Evolutionary conservation across 2,888 invertebrate species (phyloP).

Genomic region (Mythimna lalbum): DNA sequence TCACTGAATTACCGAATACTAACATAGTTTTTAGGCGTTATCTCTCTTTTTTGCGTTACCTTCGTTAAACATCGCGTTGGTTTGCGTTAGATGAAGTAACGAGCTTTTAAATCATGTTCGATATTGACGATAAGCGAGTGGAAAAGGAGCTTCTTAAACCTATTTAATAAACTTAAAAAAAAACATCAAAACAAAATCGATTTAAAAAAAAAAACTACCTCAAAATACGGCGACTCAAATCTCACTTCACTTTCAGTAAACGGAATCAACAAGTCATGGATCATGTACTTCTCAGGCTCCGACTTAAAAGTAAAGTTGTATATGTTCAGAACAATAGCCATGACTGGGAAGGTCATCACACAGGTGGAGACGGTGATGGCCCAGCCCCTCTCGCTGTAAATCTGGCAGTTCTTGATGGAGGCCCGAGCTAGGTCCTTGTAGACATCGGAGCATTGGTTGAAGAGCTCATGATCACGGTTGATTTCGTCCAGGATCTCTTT

Average conservation of each 20-base stretch:
- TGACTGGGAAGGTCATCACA: slow-evolving; percentile 71
- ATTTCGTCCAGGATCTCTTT: slow-evolving; percentile 75
- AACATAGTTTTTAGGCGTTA: no score
- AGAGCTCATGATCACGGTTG: slow-evolving; percentile 67
- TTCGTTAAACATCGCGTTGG: no score
- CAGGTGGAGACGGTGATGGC: slow-evolving; percentile 56
- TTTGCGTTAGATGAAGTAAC: no score
- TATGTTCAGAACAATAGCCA: slow-evolving; percentile 67
- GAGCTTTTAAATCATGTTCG: no score
- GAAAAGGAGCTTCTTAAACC: no score
- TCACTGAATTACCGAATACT: no score
- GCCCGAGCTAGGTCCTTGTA: slow-evolving; percentile 61
- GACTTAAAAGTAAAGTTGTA: slow-evolving; percentile 68
- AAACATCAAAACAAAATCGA: no score
- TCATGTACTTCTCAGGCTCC: slow-evolving; percentile 72
- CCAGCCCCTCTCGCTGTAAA: slow-evolving; percentile 76
- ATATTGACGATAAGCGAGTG: no score
- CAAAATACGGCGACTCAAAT: slow-evolving; percentile 75
- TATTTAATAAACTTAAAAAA: no score
- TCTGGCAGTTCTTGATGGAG: slow-evolving; percentile 60
- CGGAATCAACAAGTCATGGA: slow-evolving; percentile 77
- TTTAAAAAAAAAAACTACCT: slow-evolving; percentile 53
- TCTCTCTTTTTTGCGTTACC: no score
- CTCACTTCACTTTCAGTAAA: slow-evolving; percentile 65
- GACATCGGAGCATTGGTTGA: slow-evolving; percentile 59